A percentile compares a stretch with the other conserved stretches of the same genome.
phyloP scores from a whole-genome alignment of 2,888 invertebrate genomes.

The Andrena flavipes region DNA sequence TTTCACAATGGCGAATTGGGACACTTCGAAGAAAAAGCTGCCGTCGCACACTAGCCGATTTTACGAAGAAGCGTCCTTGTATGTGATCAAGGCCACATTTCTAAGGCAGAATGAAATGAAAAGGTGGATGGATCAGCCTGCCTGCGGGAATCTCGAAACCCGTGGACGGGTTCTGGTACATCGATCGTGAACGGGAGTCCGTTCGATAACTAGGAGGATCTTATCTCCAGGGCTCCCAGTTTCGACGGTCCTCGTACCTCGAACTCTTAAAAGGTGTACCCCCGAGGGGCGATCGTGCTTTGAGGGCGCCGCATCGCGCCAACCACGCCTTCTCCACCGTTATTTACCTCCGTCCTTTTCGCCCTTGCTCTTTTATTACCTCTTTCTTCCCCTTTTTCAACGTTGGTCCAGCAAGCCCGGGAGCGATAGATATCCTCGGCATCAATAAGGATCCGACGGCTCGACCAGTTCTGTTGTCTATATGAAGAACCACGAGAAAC shows the following conservation, averaged over 20 bases:
- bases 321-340: constrained; percentile 81
- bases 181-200: constrained; percentile 78
- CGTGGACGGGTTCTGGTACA: constrained; percentile 68
- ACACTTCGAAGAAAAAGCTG: constrained; percentile 34
- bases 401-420: constrained; percentile 76
- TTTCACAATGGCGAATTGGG: constrained; percentile 9
- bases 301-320: constrained; percentile 81
- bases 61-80: constrained; percentile 62
- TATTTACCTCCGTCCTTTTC: constrained; percentile 79
- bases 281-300: constrained; percentile 76
- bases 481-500: constrained; percentile 27
- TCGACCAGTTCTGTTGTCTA: constrained; percentile 44
- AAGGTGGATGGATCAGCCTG: constrained; percentile 55
- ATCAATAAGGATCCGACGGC: constrained; percentile 74
- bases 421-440: constrained; percentile 78
- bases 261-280: constrained; percentile 74
- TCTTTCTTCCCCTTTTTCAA: constrained; percentile 66
- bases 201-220: constrained; percentile 83
- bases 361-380: constrained; percentile 76
- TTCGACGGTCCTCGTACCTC: constrained; percentile 75
- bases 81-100: constrained; percentile 64
- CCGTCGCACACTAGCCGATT: constrained; percentile 5
- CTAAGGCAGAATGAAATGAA: constrained; percentile 49
- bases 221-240: constrained; percentile 83
- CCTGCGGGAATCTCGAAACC: constrained; percentile 66